Evolutionary conservation across 2,797 vertebrate species (phyloP).

Genomic region (Menidia menidia): DNA sequence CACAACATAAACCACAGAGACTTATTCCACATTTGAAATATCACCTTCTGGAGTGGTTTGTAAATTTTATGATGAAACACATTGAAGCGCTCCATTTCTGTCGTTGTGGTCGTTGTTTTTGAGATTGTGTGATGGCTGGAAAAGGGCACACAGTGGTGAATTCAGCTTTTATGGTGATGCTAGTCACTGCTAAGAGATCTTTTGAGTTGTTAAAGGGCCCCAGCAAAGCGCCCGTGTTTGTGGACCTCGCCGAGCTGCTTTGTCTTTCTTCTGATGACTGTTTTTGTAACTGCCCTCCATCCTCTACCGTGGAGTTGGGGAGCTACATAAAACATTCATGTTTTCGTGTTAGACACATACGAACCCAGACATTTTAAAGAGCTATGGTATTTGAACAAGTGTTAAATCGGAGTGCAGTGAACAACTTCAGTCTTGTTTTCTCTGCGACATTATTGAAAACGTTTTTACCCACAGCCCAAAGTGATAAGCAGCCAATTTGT

Average conservation of each 20-base stretch:
- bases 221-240: conserved; percentile 21
- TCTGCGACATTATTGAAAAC: background rate
- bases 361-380: background rate
- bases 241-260: conserved; percentile 23
- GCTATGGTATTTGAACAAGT: background rate
- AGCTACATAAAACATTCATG: background rate
- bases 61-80: background rate
- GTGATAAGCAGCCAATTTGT: background rate
- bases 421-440: background rate
- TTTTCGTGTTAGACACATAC: background rate
- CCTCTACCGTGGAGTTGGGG: background rate
- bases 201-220: conserved; percentile 23
- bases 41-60: background rate
- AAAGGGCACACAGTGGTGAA: conserved; percentile 14
- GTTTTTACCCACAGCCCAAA: background rate
- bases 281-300: background rate
- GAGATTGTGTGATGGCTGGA: conserved; percentile 17
- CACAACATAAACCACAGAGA: background rate
- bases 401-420: background rate
- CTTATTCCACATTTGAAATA: background rate
- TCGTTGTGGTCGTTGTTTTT: conserved; percentile 1
- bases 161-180: conserved; percentile 19
- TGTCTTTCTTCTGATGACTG: background rate
- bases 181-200: conserved; percentile 31
- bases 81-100: background rate